Evolutionary conservation across 2,113 vertebrate genomes (phyloP), one percentile per base, ranked within the genome.

Genomic region (Macquaria australasica): DNA sequence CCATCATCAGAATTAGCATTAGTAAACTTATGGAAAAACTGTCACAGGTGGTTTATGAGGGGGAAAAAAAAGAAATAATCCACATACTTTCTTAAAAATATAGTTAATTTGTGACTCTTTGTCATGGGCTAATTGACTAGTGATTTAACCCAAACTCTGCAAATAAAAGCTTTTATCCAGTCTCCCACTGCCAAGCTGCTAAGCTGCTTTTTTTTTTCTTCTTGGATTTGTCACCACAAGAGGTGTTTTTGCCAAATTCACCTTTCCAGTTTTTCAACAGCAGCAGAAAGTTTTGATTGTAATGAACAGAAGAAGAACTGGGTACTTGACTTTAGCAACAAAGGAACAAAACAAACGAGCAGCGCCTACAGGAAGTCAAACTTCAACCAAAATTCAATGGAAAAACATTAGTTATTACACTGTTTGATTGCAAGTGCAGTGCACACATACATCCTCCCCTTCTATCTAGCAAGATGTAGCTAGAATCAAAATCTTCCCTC

Each of bases 251-350:
- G 3, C 4, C 6, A 51, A 45, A 58, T 56, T 53, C 43, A n/a
- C 34, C 48, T 56, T 18, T 28, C 25, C 23, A 5, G 6, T 31
- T 69, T 21, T 25, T 8, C 41, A 12, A 48, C 8, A 66, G 5
- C 14, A 28, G 37, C n/a, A 3, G 14, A 39, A 53, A 10, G 56
- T 31, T 0, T 82, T 70, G 50, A 69, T 77, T 77, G 37, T 25
- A 53, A 63, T 73, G 28, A 81, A 55, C 45, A 68, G 59, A 48
- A 18, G 23, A 73, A 28, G 48, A 58, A 55, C 25, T 18, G 9
- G 34, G 43, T 31, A 10, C 51, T 89, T 75, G 72, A 73, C 80
- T 64, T 53, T 37, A 39, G 21, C 23, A 34, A 37, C n/a, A 60
- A 71, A 37, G 18, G 58, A 79, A 41, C 11, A 48, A 71, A 59